Conservation (phyloP, 2,888 invertebrate species). For the Beris chalybata region DNA sequence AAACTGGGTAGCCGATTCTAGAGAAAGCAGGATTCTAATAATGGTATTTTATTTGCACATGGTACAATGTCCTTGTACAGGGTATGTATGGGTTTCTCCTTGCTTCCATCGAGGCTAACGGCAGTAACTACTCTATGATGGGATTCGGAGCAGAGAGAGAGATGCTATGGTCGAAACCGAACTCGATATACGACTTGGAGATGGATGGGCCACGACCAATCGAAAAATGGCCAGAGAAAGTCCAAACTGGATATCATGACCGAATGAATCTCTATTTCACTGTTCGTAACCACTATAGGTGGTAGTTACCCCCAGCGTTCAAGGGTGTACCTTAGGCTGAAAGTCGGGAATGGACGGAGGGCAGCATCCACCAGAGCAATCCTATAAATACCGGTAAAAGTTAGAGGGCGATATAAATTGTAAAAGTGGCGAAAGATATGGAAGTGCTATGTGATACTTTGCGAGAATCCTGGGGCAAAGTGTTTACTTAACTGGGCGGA, state of each 20-base stretch:
- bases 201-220: not conserved
- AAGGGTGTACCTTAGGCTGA: not conserved
- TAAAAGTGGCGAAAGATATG: slow-evolving; percentile 20
- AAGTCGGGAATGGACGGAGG: not conserved
- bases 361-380: not conserved
- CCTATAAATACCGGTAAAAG: slow-evolving; percentile 2
- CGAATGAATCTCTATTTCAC: not conserved
- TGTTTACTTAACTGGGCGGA: too few relatives aligned
- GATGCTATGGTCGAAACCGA: not conserved
- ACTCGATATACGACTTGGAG: not conserved
- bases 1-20: too few relatives aligned
- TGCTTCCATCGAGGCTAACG: too few relatives aligned
- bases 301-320: not conserved
- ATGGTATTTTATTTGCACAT: too few relatives aligned
- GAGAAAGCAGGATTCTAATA: too few relatives aligned
- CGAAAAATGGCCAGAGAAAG: not conserved
- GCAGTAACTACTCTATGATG: too few relatives aligned
- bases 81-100: too few relatives aligned
- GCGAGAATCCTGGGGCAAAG: too few relatives aligned
- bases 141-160: not conserved
- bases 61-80: too few relatives aligned
- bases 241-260: slow-evolving; percentile 2
- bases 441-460: not conserved
- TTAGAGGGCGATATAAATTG: slow-evolving; percentile 11
- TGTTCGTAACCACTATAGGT: not conserved